Conservation (phyloP, 1,140 invertebrate species). For the Cyrtorhinus lividipennis region DNA sequence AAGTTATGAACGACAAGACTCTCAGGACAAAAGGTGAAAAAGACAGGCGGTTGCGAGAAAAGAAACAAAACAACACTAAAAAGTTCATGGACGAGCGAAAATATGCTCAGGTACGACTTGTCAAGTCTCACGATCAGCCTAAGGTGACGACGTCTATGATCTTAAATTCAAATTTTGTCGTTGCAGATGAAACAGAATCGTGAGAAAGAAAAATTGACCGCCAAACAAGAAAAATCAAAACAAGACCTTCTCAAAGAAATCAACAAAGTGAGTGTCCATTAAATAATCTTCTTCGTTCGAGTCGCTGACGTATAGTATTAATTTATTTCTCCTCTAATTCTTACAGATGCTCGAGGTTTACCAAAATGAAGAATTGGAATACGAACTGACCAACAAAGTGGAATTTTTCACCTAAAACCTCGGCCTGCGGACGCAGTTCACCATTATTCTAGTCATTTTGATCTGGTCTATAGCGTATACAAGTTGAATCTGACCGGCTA, state of each 20-base stretch:
- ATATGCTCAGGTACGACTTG: slow-evolving; percentile 37
- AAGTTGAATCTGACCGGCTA: background rate
- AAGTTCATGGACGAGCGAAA: slow-evolving; percentile 97
- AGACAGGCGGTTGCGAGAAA: slow-evolving; percentile 81
- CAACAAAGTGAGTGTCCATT: slow-evolving; percentile 57
- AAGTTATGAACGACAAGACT: slow-evolving; percentile 89
- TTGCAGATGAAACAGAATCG: slow-evolving; percentile 76
- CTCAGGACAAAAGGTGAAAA: slow-evolving; percentile 95
- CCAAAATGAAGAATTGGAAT: slow-evolving; percentile 86
- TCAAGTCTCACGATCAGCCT: too few relatives aligned
- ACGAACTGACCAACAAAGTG: slow-evolving; percentile 73
- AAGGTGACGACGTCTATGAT: too few relatives aligned
- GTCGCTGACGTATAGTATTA: background rate
- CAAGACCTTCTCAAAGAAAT: slow-evolving; percentile 82
- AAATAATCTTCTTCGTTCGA: background rate
- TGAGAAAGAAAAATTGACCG: slow-evolving; percentile 86
- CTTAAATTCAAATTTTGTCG: slow-evolving; percentile 17
- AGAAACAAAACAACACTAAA: slow-evolving; percentile 99
- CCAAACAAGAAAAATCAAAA: slow-evolving; percentile 81
- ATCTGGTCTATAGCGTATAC: slow-evolving; percentile 18
- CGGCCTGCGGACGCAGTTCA: background rate
- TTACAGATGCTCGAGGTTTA: slow-evolving; percentile 85
- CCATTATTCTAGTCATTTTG: slow-evolving; percentile 21
- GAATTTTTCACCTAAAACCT: slow-evolving; percentile 68
- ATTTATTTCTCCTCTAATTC: slow-evolving; percentile 4